These are phyloP conservation scores for Zhengitettix transpicula DNA, from an alignment of 2,888 invertebrate species.

Conservation along the genomic window DNA sequence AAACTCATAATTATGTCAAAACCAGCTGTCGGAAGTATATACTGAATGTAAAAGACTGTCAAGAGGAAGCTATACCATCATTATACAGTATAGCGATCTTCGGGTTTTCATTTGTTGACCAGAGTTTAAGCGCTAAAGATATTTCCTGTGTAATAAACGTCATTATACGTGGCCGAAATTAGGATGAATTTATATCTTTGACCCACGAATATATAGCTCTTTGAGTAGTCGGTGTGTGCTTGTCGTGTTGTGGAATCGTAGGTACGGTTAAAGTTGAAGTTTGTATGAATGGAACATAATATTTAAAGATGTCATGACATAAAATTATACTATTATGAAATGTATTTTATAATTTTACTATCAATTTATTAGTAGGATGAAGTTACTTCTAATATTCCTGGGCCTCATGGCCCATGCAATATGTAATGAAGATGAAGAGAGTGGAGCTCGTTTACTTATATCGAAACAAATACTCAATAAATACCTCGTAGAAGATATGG, in stretches of 20 bases:
- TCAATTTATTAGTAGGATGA: neutral
- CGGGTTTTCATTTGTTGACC: no score
- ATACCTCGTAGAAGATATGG: slow-evolving; percentile 91
- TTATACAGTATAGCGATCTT: no score
- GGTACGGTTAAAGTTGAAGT: no score
- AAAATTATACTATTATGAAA: no score
- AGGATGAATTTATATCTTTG: neutral
- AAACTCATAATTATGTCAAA: no score
- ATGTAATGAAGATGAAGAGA: slow-evolving; percentile 48
- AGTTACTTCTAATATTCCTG: slow-evolving; percentile 27
- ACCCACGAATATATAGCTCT: neutral
- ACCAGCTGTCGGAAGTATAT: neutral
- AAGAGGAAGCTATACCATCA: no score
- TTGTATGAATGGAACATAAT: neutral
- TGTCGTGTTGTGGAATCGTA: neutral
- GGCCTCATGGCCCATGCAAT: slow-evolving; percentile 30
- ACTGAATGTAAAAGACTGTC: neutral
- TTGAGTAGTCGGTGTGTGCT: neutral
- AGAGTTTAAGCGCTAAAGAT: no score
- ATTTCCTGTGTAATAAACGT: no score
- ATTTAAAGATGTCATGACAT: no score
- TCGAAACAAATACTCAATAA: slow-evolving; percentile 91
- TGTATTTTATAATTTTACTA: no score
- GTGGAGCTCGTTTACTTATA: slow-evolving; percentile 66
- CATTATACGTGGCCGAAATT: no score